phyloP scores from a whole-genome alignment of 2,888 invertebrate genomes.

The Tanypteryx hageni region DNA sequence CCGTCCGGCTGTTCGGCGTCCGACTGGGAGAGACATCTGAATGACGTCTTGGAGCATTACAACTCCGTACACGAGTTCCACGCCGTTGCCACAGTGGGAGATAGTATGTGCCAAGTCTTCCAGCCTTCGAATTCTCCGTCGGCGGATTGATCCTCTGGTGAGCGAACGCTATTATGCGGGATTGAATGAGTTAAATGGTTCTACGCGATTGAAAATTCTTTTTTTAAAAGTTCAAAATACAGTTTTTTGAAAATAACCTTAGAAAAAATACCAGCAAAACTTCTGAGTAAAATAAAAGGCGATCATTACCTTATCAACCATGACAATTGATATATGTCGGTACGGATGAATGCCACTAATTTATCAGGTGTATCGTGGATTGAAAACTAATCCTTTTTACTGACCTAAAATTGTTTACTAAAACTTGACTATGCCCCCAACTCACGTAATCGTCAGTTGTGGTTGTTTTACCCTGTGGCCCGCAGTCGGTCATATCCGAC shows the following conservation, averaged over 20 bases:
- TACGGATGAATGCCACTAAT: background rate
- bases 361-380: too few species aligned
- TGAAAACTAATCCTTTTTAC: background rate
- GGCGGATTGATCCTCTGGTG: slow-evolving; percentile 35
- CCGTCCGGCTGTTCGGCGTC: slow-evolving; percentile 68
- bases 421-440: too few species aligned
- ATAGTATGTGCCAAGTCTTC: slow-evolving; percentile 57
- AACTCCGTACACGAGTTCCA: slow-evolving; percentile 3
- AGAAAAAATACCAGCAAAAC: too few species aligned
- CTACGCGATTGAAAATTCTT: background rate
- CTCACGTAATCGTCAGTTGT: too few species aligned
- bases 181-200: background rate
- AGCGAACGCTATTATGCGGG: background rate
- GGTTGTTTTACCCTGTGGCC: too few species aligned
- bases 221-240: too few species aligned
- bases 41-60: slow-evolving; percentile 67
- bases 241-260: too few species aligned
- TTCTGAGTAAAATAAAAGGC: too few species aligned
- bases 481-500: too few species aligned
- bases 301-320: too few species aligned
- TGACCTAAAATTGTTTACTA: background rate
- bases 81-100: slow-evolving; percentile 50
- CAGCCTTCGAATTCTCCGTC: slow-evolving; percentile 3
- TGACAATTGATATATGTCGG: too few species aligned
- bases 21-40: slow-evolving; percentile 69